These are phyloP conservation scores for Smithornis capensis DNA, from an alignment of 2,113 vertebrate species.

Conservation along the genomic window DNA sequence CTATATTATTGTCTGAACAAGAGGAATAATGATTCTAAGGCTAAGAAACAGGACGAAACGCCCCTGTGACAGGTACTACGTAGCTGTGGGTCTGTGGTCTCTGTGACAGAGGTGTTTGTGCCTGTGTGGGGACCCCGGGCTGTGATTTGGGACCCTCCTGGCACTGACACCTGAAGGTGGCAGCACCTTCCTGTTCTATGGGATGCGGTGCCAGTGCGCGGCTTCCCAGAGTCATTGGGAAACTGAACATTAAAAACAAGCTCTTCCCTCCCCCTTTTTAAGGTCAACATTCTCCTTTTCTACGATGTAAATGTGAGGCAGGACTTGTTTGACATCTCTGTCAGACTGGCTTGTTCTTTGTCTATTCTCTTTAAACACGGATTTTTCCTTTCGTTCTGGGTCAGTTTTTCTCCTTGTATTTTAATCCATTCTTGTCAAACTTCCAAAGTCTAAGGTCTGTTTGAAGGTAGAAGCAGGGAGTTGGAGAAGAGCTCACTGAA, in stretches of 20 bases:
- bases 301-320: neutral
- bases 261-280: neutral
- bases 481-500: neutral
- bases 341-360: neutral
- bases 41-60: neutral
- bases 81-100: accelerated
- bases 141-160: neutral
- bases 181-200: conserved; percentile 59
- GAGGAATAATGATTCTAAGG: neutral
- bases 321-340: neutral
- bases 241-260: neutral
- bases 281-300: neutral
- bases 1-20: neutral
- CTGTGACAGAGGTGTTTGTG: accelerated
- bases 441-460: neutral
- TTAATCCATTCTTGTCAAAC: neutral
- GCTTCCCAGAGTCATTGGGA: neutral
- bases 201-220: neutral
- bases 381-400: neutral
- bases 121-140: neutral
- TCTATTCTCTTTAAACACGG: neutral
- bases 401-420: neutral
- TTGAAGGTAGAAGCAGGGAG: neutral
- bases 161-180: conserved; percentile 47
- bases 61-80: accelerated